phyloP scores from a whole-genome alignment of 2,113 vertebrate species.

The Sus scrofa region T2T-Sscrofa CM000812.6:76277501-76278000 shows the following conservation, averaged over 20 bases:
- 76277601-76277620: background rate
- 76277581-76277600: background rate
- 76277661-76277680: conserved; percentile 61
- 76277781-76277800: background rate
- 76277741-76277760: background rate
- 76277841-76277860: background rate
- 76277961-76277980: background rate
- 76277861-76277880: background rate
- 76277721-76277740: conserved; percentile 34
- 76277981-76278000: conserved; percentile 19
- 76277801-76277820: background rate
- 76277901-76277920: background rate
- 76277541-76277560: background rate
- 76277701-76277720: background rate
- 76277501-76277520: background rate
- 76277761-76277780: background rate
- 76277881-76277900: background rate
- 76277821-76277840: background rate
- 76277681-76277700: background rate
- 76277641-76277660: background rate
- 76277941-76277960: background rate
- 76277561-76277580: conserved; percentile 3
- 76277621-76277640: background rate
- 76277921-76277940: background rate
- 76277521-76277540: background rate